phyloP scores from a whole-genome alignment of 2,113 vertebrate species.

The Tonatia bakeri region DNA sequence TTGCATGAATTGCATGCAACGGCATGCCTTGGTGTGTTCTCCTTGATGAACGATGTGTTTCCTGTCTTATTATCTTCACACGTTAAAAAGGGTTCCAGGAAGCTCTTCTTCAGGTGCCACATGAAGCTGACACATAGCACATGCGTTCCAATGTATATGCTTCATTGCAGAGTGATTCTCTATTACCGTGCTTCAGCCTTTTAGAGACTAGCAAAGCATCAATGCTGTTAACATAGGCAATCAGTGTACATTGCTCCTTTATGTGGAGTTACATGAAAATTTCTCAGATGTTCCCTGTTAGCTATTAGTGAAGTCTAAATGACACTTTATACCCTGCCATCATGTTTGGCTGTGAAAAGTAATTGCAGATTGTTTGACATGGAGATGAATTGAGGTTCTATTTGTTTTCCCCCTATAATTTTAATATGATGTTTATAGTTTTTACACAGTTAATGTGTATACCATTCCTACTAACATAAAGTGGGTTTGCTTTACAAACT shows the following conservation, averaged over 20 bases:
- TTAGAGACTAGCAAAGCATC: constrained; percentile 73
- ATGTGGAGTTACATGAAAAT: constrained; percentile 71
- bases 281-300: constrained; percentile 69
- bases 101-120: constrained; percentile 75
- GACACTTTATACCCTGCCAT: constrained; percentile 70
- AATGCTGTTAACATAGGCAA: constrained; percentile 76
- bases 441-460: constrained; percentile 67
- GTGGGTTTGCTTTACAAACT: constrained; percentile 61
- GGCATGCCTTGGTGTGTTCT: constrained; percentile 5
- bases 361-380: constrained; percentile 69
- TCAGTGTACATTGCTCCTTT: constrained; percentile 70
- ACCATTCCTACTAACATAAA: constrained; percentile 58
- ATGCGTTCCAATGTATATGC: constrained; percentile 75
- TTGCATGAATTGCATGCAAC: constrained; percentile 53
- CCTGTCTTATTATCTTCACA: constrained; percentile 66
- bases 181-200: constrained; percentile 71
- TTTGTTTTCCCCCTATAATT: constrained; percentile 75
- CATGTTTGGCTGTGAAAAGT: constrained; percentile 69
- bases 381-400: constrained; percentile 73
- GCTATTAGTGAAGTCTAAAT: constrained; percentile 78
- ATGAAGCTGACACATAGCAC: constrained; percentile 75
- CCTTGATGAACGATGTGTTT: constrained; percentile 70
- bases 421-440: constrained; percentile 71
- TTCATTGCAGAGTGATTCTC: constrained; percentile 76
- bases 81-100: constrained; percentile 75